These are phyloP conservation scores for Tenrec ecaudatus DNA, from an alignment of 2,113 vertebrate genomes.

Conservation along the genomic window DNA sequence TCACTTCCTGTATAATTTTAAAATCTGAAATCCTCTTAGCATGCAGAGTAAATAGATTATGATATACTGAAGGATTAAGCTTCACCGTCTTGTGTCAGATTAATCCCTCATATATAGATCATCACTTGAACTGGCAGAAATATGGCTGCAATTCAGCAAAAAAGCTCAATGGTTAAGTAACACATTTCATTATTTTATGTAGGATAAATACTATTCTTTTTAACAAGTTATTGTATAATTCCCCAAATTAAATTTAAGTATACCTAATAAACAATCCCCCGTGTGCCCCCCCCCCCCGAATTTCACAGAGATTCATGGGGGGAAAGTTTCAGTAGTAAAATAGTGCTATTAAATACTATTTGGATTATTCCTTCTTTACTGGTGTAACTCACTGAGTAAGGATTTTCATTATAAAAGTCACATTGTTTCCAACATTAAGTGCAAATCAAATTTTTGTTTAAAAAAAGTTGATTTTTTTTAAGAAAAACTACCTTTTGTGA, in stretches of 20 bases:
- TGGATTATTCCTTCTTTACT: constrained; percentile 41
- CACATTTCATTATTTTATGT: constrained; percentile 73
- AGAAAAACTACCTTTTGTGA: no score
- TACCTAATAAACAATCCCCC: background rate
- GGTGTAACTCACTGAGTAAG: background rate
- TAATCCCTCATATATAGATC: constrained; percentile 93
- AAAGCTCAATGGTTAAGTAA: constrained; percentile 68
- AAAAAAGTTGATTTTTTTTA: background rate
- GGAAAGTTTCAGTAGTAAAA: background rate
- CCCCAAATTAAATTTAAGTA: constrained; percentile 60
- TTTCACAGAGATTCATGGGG: background rate
- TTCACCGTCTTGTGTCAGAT: constrained; percentile 96
- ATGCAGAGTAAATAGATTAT: constrained; percentile 98
- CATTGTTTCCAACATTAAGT: constrained; percentile 17
- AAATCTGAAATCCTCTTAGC: constrained; percentile 95
- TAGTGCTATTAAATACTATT: background rate
- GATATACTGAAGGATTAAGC: constrained; percentile 96
- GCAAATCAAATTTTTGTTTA: background rate
- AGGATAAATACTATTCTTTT: background rate
- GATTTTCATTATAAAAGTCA: background rate
- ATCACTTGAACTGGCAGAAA: constrained; percentile 94
- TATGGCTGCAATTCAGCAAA: constrained; percentile 92
- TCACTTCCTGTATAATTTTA: constrained; percentile 93
- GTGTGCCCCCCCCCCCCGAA: background rate
- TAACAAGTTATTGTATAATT: accelerated